A percentile compares a stretch with the other conserved stretches of the same genome.
Evolutionary conservation across 1,140 invertebrate species (phyloP).

Genomic region (Drosophila sp.): DNA sequence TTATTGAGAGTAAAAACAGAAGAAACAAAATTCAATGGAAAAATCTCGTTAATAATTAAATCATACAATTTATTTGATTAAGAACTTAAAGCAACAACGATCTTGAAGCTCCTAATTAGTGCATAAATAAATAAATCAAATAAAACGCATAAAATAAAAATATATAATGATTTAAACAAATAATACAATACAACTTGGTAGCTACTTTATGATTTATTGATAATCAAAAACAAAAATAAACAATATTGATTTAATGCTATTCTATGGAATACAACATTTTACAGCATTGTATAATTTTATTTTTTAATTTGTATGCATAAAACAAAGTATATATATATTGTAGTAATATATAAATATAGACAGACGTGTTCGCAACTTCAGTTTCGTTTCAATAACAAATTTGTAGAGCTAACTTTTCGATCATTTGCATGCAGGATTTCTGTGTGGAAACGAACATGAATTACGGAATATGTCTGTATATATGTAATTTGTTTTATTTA

Average conservation of each 20-base stretch:
- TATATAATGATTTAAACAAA: constrained; percentile 24
- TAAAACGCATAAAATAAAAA: constrained; percentile 33
- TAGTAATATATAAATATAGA: constrained; percentile 47
- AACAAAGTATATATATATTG: constrained; percentile 45
- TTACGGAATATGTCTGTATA: constrained; percentile 14
- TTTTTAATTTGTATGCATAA: constrained; percentile 50
- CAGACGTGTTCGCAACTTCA: constrained; percentile 4
- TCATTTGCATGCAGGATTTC: background rate
- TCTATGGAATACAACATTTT: constrained; percentile 45
- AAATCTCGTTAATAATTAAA: constrained; percentile 75
- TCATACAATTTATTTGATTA: constrained; percentile 70
- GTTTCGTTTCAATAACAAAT: background rate
- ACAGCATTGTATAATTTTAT: constrained; percentile 50
- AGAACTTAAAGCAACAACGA: constrained; percentile 79
- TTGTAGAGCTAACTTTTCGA: too few species aligned
- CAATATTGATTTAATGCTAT: constrained; percentile 54
- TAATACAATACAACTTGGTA: constrained; percentile 63
- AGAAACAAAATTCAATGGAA: constrained; percentile 11
- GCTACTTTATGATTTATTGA: constrained; percentile 60
- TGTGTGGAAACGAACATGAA: background rate
- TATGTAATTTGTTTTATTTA: constrained; percentile 78
- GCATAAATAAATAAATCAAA: constrained; percentile 66
- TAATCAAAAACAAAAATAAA: constrained; percentile 30
- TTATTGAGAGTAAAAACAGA: constrained; percentile 44
- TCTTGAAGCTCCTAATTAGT: constrained; percentile 82